Percentiles rank a stretch among this genome's conserved stretches.
Conservation (phyloP, 2,888 invertebrate species). For the Urechis unicinctus region DNA sequence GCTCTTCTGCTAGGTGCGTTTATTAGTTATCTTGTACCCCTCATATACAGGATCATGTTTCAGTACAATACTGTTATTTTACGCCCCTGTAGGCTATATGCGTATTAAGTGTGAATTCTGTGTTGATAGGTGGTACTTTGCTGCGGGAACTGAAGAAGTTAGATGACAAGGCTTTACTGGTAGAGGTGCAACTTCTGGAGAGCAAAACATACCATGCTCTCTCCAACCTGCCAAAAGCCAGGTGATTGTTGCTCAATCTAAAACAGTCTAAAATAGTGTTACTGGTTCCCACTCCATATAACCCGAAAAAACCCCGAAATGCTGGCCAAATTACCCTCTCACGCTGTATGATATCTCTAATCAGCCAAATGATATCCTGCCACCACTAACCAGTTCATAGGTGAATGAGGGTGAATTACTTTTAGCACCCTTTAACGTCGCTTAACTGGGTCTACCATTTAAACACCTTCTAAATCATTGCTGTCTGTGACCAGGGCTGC, state of each 20-base stretch:
- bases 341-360: no score
- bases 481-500: slow-evolving; percentile 64
- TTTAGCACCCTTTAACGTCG: no score
- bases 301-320: no score
- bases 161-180: slow-evolving; percentile 96
- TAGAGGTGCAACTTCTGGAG: slow-evolving; percentile 95
- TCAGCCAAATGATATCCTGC: no score
- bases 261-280: no score
- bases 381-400: no score
- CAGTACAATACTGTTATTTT: no score
- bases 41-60: no score
- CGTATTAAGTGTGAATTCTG: neutral
- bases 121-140: slow-evolving; percentile 61
- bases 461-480: neutral
- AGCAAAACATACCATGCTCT: slow-evolving; percentile 98
- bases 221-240: slow-evolving; percentile 81
- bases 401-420: no score
- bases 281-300: no score
- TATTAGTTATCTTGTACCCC: neutral
- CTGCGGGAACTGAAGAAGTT: slow-evolving; percentile 94
- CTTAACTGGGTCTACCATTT: no score
- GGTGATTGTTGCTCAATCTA: slow-evolving; percentile 21
- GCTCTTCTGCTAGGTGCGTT: slow-evolving; percentile 48
- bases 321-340: no score
- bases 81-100: neutral